phyloP scores from a whole-genome alignment of 2,888 invertebrate species.

The Ochlodes sylvanus region DNA sequence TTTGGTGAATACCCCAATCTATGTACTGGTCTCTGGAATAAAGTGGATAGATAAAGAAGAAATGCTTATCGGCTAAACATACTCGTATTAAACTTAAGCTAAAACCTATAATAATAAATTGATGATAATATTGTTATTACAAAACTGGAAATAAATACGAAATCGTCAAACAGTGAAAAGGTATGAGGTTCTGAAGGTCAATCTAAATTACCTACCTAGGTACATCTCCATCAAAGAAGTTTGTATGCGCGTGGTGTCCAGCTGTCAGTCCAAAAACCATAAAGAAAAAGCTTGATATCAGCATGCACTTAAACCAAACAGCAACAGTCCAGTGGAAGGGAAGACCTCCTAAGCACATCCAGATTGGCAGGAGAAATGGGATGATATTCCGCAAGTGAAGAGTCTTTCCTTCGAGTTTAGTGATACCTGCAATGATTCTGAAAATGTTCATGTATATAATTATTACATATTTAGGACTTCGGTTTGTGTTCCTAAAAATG shows the following conservation, averaged over 20 bases:
- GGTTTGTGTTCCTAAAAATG: too few species aligned
- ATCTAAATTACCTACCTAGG: conserved; percentile 82
- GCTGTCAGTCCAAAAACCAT: conserved; percentile 89
- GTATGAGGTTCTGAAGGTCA: too few species aligned
- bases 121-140: too few species aligned
- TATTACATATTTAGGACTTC: too few species aligned
- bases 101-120: too few species aligned
- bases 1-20: conserved; percentile 92
- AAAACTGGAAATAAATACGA: too few species aligned
- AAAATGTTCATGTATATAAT: conserved; percentile 41
- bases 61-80: too few species aligned
- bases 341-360: conserved; percentile 74
- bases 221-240: conserved; percentile 93
- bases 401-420: conserved; percentile 58
- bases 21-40: conserved; percentile 73
- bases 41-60: not conserved
- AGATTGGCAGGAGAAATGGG: conserved; percentile 66
- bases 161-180: too few species aligned
- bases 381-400: conserved; percentile 58
- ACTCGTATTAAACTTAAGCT: too few species aligned
- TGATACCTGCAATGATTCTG: conserved; percentile 53
- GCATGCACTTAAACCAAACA: conserved; percentile 83
- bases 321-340: conserved; percentile 63
- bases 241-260: conserved; percentile 92
- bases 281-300: conserved; percentile 86